Base-by-base conservation (phyloP, 1,140 invertebrate species). In the Rhyacophila brunnea region DNA sequence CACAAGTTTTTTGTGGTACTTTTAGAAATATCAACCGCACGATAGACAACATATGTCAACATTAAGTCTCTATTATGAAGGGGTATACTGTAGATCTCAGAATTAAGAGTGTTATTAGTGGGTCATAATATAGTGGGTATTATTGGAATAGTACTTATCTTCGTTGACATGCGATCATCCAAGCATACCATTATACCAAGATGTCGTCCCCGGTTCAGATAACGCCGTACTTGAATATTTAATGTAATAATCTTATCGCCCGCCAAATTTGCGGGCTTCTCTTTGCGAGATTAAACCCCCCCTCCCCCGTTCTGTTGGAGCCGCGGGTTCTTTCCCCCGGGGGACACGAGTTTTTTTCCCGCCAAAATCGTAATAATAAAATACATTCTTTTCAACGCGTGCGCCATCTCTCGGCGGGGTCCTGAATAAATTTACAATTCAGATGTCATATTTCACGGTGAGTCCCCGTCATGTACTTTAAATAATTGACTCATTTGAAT, bases 401-500 rank as follows among this genome's bases (percentile, higher is more conserved):
- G 28, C 23, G 56, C 49, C 57, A 60, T 60, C 57, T 64, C 57
- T 59, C 56, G 14, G 14, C 20, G 62, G 57, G 59, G 52, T 49
- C 52, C 55, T 58, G 63, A 65, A 65, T 65, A 65, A 65, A 65
- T 65, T 65, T 65, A 61, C 58, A 65, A 65, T 65, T 65, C 51
- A 61, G 60, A 65, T 65, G 58, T 65, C 63, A 65, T 65, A 65
- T 65, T 65, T 65, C 62, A 64, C 57, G 45, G 62, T 20, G 34
- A 52, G 51, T 51, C 28, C 51, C 45, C 38, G 42, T 53, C 58
- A 23, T 7, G n/a, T 34, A 23, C 46, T 42, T 49, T 53, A 58
- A 64, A 64, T 64, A 64, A 64, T 64, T 64, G 62, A 64, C 53
- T 64, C 58, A 60, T 64, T 64, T 64, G 62, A 64, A 64, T 64